Percentiles rank a stretch among this genome's conserved stretches.
Conservation (phyloP, 1,140 invertebrate species). For the Cheumatopsyche charites region DNA sequence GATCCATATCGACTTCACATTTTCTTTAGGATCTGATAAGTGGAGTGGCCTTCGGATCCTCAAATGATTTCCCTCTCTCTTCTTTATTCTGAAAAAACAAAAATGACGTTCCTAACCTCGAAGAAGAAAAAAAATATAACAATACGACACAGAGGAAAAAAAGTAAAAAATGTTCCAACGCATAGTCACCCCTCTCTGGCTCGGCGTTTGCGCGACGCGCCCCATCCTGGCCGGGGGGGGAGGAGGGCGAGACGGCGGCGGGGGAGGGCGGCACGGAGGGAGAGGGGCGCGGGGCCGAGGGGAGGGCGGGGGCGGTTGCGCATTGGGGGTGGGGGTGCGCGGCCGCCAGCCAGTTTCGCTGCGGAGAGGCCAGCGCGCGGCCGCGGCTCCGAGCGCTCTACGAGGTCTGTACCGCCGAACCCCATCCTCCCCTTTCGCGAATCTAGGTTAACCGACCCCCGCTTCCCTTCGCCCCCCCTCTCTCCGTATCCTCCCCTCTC, state of each 20-base stretch:
- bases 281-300: conserved; percentile 2
- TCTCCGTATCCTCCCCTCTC: background rate
- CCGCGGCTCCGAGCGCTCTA: conserved; percentile 11
- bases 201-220: conserved; percentile 11
- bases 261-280: background rate
- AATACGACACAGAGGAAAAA: too few relatives aligned
- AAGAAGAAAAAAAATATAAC: too few relatives aligned
- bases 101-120: too few relatives aligned
- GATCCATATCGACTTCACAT: too few relatives aligned
- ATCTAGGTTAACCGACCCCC: background rate
- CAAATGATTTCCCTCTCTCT: too few relatives aligned
- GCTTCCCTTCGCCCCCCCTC: background rate
- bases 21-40: too few relatives aligned
- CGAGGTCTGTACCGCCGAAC: background rate
- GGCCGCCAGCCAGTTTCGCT: conserved; percentile 40
- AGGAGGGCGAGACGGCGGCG: background rate
- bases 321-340: conserved; percentile 21
- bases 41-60: too few relatives aligned
- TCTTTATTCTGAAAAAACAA: too few relatives aligned
- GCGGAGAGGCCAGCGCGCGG: conserved; percentile 42
- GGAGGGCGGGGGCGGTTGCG: conserved; percentile 10
- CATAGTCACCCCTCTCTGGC: background rate
- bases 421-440: background rate
- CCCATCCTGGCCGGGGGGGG: conserved; percentile 1
- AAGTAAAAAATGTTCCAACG: too few relatives aligned